phyloP scores from a whole-genome alignment of 2,797 vertebrate species.

The Petrocephalus sullivani region DNA sequence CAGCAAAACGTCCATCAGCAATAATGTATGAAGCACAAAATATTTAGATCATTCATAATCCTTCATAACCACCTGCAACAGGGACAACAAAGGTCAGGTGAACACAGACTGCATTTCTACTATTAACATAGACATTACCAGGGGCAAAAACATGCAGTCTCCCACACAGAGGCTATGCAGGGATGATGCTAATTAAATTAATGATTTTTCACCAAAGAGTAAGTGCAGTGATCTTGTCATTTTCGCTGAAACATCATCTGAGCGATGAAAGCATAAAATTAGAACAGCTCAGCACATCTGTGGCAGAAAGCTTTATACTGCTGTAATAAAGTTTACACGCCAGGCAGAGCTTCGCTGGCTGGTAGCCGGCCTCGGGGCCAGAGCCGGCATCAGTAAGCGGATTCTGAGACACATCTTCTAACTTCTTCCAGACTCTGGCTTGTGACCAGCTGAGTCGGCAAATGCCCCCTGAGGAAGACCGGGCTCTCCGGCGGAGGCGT shows the following conservation, averaged over 20 bases:
- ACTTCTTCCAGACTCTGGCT: not conserved
- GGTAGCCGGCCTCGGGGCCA: not conserved
- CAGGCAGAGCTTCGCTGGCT: not conserved
- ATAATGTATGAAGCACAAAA: not conserved
- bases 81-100: not conserved
- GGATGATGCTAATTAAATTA: not conserved
- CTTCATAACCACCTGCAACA: not conserved
- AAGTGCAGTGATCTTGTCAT: not conserved
- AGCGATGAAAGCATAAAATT: not conserved
- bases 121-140: not conserved
- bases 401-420: not conserved
- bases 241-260: not conserved
- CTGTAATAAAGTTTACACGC: not conserved
- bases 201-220: not conserved
- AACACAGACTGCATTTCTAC: not conserved
- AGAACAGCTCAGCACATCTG: not conserved
- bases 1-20: not conserved
- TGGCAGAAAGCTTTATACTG: not conserved
- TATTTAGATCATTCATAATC: not conserved
- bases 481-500: not conserved
- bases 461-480: no score
- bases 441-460: not conserved
- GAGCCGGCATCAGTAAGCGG: not conserved
- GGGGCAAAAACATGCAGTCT: not conserved
- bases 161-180: not conserved